Evolutionary conservation across 2,888 invertebrate species (phyloP).

Genomic region (Sycophila texana): DNA sequence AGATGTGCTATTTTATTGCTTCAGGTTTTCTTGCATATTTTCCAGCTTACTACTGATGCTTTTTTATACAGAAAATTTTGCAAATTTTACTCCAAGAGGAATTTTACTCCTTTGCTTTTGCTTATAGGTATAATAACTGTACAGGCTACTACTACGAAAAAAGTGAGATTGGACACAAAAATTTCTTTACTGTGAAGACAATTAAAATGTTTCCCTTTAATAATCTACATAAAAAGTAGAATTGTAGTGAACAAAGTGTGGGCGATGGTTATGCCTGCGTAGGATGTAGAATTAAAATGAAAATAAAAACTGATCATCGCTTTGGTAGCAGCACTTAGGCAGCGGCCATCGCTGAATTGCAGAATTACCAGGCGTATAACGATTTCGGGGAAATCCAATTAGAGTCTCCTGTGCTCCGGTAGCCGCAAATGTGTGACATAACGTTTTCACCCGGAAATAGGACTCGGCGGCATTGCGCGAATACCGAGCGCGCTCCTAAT

Average conservation of each 20-base stretch:
- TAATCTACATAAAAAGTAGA: too few relatives aligned
- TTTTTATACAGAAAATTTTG: neutral
- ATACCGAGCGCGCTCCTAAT: neutral
- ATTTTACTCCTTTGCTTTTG: too few relatives aligned
- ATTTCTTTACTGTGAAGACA: neutral
- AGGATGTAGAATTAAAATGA: too few relatives aligned
- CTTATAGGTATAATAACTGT: too few relatives aligned
- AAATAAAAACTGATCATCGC: too few relatives aligned
- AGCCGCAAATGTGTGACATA: neutral
- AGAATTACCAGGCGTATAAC: neutral
- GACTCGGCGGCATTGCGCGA: neutral
- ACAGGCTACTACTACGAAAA: neutral
- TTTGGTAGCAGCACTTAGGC: too few relatives aligned
- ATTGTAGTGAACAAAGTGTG: too few relatives aligned
- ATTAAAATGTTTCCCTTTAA: too few relatives aligned
- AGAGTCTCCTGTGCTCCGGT: neutral
- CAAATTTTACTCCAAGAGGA: neutral
- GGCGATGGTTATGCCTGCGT: too few relatives aligned
- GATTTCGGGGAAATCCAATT: conserved; percentile 7
- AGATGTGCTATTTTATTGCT: too few relatives aligned
- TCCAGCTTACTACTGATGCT: neutral
- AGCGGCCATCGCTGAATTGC: neutral
- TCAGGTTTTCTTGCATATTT: too few relatives aligned
- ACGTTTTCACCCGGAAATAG: conserved; percentile 5
- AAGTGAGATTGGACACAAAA: neutral